Base-by-base conservation (phyloP, 1,140 invertebrate species). In the Aporrectodea caliginosa region DNA sequence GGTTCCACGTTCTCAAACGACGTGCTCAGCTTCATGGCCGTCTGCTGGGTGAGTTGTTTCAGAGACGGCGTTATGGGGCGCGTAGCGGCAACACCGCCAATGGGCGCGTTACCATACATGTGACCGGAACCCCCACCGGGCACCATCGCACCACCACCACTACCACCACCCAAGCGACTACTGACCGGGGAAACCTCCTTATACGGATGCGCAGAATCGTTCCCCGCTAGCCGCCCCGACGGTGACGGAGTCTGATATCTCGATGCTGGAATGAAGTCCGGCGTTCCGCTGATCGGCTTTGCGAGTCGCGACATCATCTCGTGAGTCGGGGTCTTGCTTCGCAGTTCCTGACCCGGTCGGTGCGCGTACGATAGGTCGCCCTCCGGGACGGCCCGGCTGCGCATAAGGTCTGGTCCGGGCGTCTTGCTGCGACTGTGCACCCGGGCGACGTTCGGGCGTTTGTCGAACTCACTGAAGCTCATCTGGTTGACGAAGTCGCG, bases 1-100 rank as follows among this genome's bases (percentile, higher is more conserved):
- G 87, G 85, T 35, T 85, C 83, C 43, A 85, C 91, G 71, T 91
- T 90, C 81, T 92, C 92, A 84, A 93, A 92, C 79, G 92, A 92
- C 16, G 92, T 92, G 32, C 90, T 92, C 83, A 92, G 91, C 86
- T 92, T 91, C 80, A 89, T 87, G 16, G 43, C 43, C 22, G 43
- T 22, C 43, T 58, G 43, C 43, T 58, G 35, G 32, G 27, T 22
- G 69, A 6, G 35, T 29, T 73, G 78, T 69, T 32, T 58, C 30
- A 31, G 31, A 1, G 70, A 22, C 27, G 30, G 29, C 0, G 22
- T 33, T 12, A 34, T 1, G 2, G 73, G 33, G 1, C 31, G 34
- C 16, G 73, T 33, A 34, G 1, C n/a, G 1, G 1, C 27, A 35
- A 77, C 33, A 33, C 34, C 34, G 0, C 29, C 30, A 29, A 32